These are phyloP conservation scores for Leuciscus waleckii DNA, from an alignment of 2,797 vertebrate genomes.

Conservation along the genomic window DNA sequence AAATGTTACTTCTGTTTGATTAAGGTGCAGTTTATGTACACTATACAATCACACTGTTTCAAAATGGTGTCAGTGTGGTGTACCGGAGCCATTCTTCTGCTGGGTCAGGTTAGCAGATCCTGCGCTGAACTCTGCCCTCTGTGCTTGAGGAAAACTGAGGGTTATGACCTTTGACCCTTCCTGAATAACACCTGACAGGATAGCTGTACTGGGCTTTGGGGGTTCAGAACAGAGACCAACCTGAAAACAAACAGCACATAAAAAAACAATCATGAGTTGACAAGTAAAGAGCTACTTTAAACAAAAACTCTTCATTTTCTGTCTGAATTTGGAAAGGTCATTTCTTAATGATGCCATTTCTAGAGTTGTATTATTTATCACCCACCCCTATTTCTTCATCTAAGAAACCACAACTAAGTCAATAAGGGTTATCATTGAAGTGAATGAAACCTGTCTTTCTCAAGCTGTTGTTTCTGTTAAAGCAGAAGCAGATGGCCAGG, in stretches of 20 bases:
- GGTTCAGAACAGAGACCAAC: constrained; percentile 86
- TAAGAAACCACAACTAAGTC: background rate
- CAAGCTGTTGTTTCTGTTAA: constrained; percentile 38
- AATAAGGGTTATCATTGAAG: constrained; percentile 24
- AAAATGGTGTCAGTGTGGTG: background rate
- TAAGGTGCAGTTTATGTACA: background rate
- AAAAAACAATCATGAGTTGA: constrained; percentile 1
- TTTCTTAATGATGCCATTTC: background rate
- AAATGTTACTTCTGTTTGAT: background rate
- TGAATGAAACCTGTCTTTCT: constrained; percentile 15
- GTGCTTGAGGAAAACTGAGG: constrained; percentile 81
- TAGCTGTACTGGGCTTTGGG: constrained; percentile 71
- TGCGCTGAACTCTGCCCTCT: constrained; percentile 68
- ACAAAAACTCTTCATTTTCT: background rate
- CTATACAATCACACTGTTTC: background rate
- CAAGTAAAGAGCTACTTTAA: background rate
- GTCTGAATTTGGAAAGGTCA: background rate
- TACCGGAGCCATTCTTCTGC: constrained; percentile 62
- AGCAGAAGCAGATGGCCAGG: constrained; percentile 65
- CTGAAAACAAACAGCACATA: constrained; percentile 68
- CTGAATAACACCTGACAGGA: constrained; percentile 66
- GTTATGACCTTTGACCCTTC: constrained; percentile 75
- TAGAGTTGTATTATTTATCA: background rate
- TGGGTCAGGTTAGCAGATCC: constrained; percentile 25
- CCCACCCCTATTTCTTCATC: background rate